Evolutionary conservation across 2,797 vertebrate genomes (phyloP), one percentile per base, ranked within the genome.

Genomic region (Falco rusticolus): DNA sequence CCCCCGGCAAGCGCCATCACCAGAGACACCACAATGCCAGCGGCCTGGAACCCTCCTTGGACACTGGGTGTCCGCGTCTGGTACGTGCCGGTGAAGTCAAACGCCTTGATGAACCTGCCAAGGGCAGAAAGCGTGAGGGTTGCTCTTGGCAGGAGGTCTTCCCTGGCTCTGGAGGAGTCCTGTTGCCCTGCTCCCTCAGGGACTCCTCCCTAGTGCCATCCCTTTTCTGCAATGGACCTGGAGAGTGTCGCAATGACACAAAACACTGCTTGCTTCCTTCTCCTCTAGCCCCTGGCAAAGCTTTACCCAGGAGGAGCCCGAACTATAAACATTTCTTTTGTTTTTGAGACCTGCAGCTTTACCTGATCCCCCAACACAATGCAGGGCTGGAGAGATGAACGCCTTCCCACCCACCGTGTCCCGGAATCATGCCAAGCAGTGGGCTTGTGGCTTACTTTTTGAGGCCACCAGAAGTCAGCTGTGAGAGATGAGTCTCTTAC

Each of bases 11-110:
- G 78, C 33, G 98, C 99, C 93, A 99, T 99, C 51, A 94, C 98
- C n/a, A 99, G 94, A 7, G 99, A 97, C 71, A 99, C 98, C 51
- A 98, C 98, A 4, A 99, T 97, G 18, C 98, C 99, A 0, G 99
- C 99, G 0, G 99, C 98, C 98, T 99, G 99, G 97, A 95, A 99
- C 15, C 98, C 98, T 31, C 99, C 99, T 96, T 99, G 99, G 0
- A 90, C 95, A 12, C 86, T 95, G 10, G 97, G 31, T 1, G 95
- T 89, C 96, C 98, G 97, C 0, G 39, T 4, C 17, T 4, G 56
- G 71, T 97, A 99, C 0, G 4, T 2, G 1, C 96, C 98, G 4
- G 94, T 76, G 91, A 99, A 98, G 90, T 95, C 97, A 93, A 99
- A 99, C 0, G 97, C 96, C 50, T 84, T 95, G 56, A 94, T 81